Evolutionary conservation across 2,797 vertebrate genomes (phyloP).

Genomic region (Anabas testudineus): DNA sequence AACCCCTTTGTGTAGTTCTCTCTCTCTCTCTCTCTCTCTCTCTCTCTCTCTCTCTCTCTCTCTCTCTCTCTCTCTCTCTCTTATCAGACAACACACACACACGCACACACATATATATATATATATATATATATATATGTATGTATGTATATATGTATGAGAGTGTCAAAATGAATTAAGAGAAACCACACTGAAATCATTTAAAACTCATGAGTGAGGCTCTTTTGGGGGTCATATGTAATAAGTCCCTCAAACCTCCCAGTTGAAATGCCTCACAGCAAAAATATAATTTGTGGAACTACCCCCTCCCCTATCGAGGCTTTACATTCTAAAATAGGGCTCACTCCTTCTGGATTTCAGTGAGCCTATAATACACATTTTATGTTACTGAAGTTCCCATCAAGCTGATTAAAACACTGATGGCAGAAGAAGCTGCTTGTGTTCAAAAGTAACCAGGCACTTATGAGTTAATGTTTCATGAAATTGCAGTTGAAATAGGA

Average conservation of each 20-base stretch:
- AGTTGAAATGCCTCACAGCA: slow-evolving; percentile 59
- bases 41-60: too few relatives aligned
- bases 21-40: too few relatives aligned
- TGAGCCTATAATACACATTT: slow-evolving; percentile 7
- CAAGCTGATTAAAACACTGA: slow-evolving; percentile 40
- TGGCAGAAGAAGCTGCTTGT: slow-evolving; percentile 29
- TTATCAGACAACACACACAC: too few relatives aligned
- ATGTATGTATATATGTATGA: too few relatives aligned
- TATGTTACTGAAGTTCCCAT: slow-evolving; percentile 21
- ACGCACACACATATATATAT: too few relatives aligned
- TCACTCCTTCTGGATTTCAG: slow-evolving; percentile 3
- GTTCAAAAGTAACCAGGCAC: slow-evolving; percentile 39
- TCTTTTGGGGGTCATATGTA: slow-evolving; percentile 44
- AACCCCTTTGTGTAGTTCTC: too few relatives aligned
- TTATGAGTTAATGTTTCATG: slow-evolving; percentile 60
- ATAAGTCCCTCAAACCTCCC: slow-evolving; percentile 54
- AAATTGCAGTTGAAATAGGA: slow-evolving; percentile 46
- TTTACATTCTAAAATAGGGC: slow-evolving; percentile 3
- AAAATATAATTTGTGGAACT: slow-evolving; percentile 47
- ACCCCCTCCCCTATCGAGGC: slow-evolving; percentile 9
- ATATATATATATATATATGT: too few relatives aligned
- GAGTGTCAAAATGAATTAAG: background rate
- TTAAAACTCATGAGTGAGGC: slow-evolving; percentile 6
- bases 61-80: too few relatives aligned
- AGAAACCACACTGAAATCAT: background rate